Base-by-base conservation (phyloP, 1,140 invertebrate genomes). In the Brachionus paranguensis region DNA sequence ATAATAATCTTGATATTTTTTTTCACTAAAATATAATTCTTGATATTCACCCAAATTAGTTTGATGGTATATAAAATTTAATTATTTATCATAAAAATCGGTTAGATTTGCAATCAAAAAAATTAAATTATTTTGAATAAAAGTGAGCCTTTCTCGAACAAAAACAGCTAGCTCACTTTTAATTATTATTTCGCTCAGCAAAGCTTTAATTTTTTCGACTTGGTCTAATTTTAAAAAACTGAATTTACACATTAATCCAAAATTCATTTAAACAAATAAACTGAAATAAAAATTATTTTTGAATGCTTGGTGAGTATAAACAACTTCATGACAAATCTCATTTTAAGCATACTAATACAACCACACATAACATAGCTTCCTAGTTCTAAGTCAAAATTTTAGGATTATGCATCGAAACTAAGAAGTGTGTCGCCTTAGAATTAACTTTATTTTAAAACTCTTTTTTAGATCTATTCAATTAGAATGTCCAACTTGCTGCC, bases 401-500 rank as follows among this genome's bases (percentile, higher is more conserved):
- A 24, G 53, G n/a, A 60, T 60, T 60, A 60, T 60, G 53, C 53
- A 60, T 60, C 20, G 20, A 24, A 24, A 60, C 8, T 24, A 60
- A 60, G 11, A 53, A 53, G 47, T 53, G 47, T 53, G 47, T 53
- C 47, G 47, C 12, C 12, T 53, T n/a, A 53, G 17, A 37, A 7
- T 37, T 37, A 7, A 37, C 6, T 37, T 37, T 37, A 7, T 37
- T 37, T 37, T 37, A 37, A 37, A 37, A 37, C 6, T 7, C 33
- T 37, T 37, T 7, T 68, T 27, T 68, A 68, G 70, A 74, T 37
- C 33, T 29, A 17, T 8, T 29, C 33, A 74, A 29, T 50, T 45
- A 76, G 12, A 76, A 81, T 81, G 78, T 64, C 50, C 12, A 83
- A 83, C 33, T 29, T 50, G 17, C 29, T 84, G 33, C 81, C 81